Base-by-base conservation (phyloP, 2,113 vertebrate species). In the Pyxicephalus adspersus region DNA sequence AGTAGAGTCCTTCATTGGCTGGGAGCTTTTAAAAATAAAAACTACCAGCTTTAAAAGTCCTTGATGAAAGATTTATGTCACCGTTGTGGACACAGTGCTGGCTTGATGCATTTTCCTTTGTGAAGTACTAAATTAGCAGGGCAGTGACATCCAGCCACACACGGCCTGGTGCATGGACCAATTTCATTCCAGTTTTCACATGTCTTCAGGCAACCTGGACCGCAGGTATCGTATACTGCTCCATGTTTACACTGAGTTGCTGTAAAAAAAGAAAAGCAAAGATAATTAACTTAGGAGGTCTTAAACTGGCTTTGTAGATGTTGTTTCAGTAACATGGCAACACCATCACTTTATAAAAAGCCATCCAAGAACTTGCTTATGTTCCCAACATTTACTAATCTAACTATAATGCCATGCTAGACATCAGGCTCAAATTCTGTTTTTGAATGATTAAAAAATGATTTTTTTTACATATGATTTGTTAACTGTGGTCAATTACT, bases 171-270 rank as follows among this genome's bases (percentile, higher is more conserved):
- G 86, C 98, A 99, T 0, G 95, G 96, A 0, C 96, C 93, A 0
- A 99, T 97, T 90, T 99, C 98, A 2, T 99, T 99, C 97, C 97
- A 99, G 93, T 97, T 98, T 88, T 96, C 95, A 61, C 98, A 99
- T 18, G 95, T 98, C 89, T 98, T 99, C 83, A 94, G 89, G 81
- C 98, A 99, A 81, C 97, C 97, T 0, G 97, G 98, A 0, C 98
- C 96, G 15, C 98, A 99, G n/a, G 96, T 98, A 72, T 98, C 94
- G 1, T 98, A 99, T 50, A 99, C 94, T 0, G 97, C 97, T 0
- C 96, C 95, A 0, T 99, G 95, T 86, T 96, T 97, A 83, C 98
- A 99, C 84, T 98, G 96, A 0, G 95, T 95, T 65, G 96, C 98
- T 94, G 84, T 15, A 91, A 91, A 63, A 83, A 23, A 66, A 88